These are phyloP conservation scores for Tenthredo livida DNA, from an alignment of 2,888 invertebrate species.

Conservation along the genomic window DNA sequence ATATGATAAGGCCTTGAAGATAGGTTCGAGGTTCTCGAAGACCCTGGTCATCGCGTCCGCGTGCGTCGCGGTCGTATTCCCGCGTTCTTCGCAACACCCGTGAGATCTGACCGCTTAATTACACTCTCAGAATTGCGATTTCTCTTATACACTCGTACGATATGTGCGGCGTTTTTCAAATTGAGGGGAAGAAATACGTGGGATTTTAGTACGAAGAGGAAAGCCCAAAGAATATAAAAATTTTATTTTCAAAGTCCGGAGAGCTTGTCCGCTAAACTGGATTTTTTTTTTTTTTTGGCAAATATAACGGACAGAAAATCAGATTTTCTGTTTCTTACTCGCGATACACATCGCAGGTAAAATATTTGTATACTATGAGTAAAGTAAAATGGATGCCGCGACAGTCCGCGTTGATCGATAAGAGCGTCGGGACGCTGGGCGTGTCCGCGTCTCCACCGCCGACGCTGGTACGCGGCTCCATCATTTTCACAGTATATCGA, in stretches of 20 bases:
- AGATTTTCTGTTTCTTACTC: neutral
- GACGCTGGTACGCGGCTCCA: neutral
- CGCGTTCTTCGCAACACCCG: constrained; percentile 13
- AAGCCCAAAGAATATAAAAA: too few species aligned
- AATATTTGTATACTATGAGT: constrained; percentile 52
- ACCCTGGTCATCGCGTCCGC: neutral
- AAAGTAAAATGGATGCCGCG: constrained; percentile 73
- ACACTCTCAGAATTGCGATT: neutral
- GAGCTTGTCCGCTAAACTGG: too few species aligned
- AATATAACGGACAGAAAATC: neutral
- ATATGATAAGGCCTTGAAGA: constrained; percentile 72
- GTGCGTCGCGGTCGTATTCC: neutral
- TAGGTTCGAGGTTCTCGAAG: constrained; percentile 65
- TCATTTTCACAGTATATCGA: neutral
- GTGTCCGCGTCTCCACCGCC: constrained; percentile 68
- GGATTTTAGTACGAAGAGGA: too few species aligned
- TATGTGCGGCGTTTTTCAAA: neutral
- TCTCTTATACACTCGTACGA: neutral
- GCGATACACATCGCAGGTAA: neutral
- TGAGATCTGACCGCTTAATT: constrained; percentile 47
- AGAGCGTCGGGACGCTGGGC: constrained; percentile 76
- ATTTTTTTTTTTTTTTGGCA: too few species aligned
- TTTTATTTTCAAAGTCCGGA: too few species aligned
- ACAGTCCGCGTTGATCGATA: constrained; percentile 70
- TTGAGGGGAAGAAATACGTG: neutral